Evolutionary conservation across 1,140 invertebrate species (phyloP), one percentile per base, ranked within the genome.

Genomic region (Hycleus phaleratus): DNA sequence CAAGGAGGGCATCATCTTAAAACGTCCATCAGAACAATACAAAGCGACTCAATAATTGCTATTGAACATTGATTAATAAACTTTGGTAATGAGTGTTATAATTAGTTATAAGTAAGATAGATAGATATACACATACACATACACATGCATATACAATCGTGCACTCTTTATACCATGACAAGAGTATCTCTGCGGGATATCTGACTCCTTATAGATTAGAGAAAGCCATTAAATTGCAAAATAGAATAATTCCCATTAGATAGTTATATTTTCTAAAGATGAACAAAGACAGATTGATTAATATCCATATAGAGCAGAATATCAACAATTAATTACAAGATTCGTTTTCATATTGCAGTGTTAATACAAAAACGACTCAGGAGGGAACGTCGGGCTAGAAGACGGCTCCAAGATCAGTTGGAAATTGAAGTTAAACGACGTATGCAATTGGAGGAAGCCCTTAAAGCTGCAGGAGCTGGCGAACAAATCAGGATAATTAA

Each of bases 341-440:
- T 32, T 32, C 32, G 7, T 32, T 18, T 32, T 32, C 32, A 7
- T 4, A 70, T 85, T 80, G 5, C 82, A 93, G 91, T 88, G 55
- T 77, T 88, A 60, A 89, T 91, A 72, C 88, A 93, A 72, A 93
- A 92, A 69, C 83, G 91, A 39, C 78, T 93, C 71, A 86, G 90
- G 76, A 90, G 90, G 68, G 91, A 94, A 72, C 83, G 87, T 62
- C 86, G 90, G 71, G 83, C 85, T 26, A 82, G 91, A 62, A 84
- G 87, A 66, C 82, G 86, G 59, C 79, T 92, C 26, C 90, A 93
- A 68, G 89, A 93, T 59, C 88, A 93, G 65, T 72, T 94, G 53
- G 90, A 92, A 53, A 68, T 83, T 53, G 88, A 91, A 73, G 77
- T 85, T 59, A 90, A 90, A 71, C 81, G 85, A 72, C 80, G 87